A percentile compares a stretch with the other conserved stretches of the same genome.
Conservation (phyloP, 2,888 invertebrate species). For the Galerucella calmariensis region DNA sequence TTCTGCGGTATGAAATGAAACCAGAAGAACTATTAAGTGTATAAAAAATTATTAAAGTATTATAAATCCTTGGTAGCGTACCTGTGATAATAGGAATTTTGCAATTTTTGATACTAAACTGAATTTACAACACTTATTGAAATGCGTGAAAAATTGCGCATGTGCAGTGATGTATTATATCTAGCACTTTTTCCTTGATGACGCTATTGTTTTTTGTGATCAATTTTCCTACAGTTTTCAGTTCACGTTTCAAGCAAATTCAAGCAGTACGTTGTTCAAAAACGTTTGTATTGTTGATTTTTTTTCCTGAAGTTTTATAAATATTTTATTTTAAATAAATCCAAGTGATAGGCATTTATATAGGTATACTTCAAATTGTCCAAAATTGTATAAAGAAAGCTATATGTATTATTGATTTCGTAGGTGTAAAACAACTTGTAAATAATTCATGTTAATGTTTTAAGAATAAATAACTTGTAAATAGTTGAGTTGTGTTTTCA, state of each 20-base stretch:
- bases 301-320: neutral
- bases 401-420: neutral
- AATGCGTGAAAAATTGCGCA: neutral
- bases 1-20: conserved; percentile 8
- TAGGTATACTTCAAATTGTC: neutral
- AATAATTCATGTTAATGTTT: neutral
- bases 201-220: no score
- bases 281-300: neutral
- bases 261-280: neutral
- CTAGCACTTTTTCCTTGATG: no score
- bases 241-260: neutral
- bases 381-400: neutral
- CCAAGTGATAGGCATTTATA: neutral
- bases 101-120: neutral
- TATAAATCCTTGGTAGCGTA: neutral
- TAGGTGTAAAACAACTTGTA: neutral
- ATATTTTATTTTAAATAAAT: neutral
- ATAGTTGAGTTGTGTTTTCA: neutral
- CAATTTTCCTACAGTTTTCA: neutral
- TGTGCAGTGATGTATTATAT: no score
- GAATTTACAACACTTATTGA: neutral
- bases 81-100: conserved; percentile 1
- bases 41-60: neutral
- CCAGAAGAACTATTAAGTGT: neutral
- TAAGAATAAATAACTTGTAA: neutral